phyloP scores from a whole-genome alignment of 2,113 vertebrate species.

The Dipodomys merriami region DNA sequence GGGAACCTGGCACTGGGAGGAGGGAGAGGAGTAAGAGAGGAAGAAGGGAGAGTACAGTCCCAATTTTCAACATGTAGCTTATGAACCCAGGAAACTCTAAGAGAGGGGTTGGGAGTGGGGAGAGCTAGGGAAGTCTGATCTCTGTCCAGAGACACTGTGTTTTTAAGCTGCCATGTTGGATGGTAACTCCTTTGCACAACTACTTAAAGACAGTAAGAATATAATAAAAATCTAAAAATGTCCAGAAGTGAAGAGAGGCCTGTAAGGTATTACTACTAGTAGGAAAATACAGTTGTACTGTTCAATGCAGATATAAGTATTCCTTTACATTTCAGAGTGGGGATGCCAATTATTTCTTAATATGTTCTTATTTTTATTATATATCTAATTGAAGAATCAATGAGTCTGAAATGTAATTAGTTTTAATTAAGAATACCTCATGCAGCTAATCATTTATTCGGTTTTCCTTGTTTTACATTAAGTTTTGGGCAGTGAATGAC shows the following conservation, averaged over 20 bases:
- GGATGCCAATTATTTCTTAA: too few relatives aligned
- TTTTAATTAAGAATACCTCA: constrained; percentile 55
- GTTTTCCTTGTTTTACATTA: constrained; percentile 8
- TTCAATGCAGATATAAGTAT: background rate
- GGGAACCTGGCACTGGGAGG: too few relatives aligned
- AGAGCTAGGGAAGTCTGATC: too few relatives aligned
- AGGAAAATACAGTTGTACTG: background rate
- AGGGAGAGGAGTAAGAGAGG: too few relatives aligned
- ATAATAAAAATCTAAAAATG: background rate
- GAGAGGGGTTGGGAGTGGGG: too few relatives aligned
- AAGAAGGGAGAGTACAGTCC: too few relatives aligned
- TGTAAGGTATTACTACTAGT: background rate
- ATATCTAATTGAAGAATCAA: constrained; percentile 3
- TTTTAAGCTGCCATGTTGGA: background rate
- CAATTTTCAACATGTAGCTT: too few relatives aligned
- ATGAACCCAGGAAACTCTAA: too few relatives aligned
- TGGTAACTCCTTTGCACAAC: too few relatives aligned
- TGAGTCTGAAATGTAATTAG: constrained; percentile 37
- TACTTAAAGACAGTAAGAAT: too few relatives aligned
- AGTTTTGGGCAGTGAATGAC: background rate
- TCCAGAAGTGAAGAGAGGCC: background rate
- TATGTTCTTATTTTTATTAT: constrained; percentile 24
- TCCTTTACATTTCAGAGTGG: background rate
- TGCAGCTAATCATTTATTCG: constrained; percentile 33
- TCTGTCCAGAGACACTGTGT: too few relatives aligned